phyloP scores from a whole-genome alignment of 2,888 invertebrate species.

The Cartodere bifasciata region DNA sequence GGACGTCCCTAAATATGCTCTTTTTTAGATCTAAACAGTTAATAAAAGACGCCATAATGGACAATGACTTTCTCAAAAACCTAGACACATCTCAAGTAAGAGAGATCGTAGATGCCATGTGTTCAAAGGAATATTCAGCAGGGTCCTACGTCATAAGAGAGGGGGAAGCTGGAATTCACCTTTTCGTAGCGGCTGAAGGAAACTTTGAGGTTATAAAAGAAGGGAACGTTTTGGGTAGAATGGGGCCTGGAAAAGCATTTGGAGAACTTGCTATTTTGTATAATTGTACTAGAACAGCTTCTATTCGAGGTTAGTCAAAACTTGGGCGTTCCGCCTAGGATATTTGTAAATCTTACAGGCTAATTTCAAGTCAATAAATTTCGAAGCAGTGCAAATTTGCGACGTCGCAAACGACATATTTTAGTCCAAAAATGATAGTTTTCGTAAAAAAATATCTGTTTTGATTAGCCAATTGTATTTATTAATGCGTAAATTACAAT shows the following conservation, averaged over 20 bases:
- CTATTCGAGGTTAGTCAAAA: constrained; percentile 52
- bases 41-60: constrained; percentile 51
- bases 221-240: constrained; percentile 45
- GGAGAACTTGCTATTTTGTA: constrained; percentile 64
- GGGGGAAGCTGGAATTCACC: constrained; percentile 49
- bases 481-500: no score
- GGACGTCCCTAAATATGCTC: no score
- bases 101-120: constrained; percentile 57
- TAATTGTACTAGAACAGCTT: constrained; percentile 58
- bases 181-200: constrained; percentile 52
- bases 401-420: no score
- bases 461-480: no score
- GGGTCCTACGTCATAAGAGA: constrained; percentile 47
- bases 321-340: no score
- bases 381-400: no score
- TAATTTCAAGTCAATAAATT: no score
- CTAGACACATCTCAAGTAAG: constrained; percentile 48
- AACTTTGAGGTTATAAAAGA: constrained; percentile 56
- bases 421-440: no score
- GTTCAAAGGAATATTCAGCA: constrained; percentile 39
- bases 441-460: no score
- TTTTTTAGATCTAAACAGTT: constrained; percentile 46
- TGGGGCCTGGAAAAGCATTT: constrained; percentile 53
- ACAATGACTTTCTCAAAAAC: constrained; percentile 54
- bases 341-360: no score